phyloP scores from a whole-genome alignment of 1,140 invertebrate genomes.

The Bombus breviceps region DNA sequence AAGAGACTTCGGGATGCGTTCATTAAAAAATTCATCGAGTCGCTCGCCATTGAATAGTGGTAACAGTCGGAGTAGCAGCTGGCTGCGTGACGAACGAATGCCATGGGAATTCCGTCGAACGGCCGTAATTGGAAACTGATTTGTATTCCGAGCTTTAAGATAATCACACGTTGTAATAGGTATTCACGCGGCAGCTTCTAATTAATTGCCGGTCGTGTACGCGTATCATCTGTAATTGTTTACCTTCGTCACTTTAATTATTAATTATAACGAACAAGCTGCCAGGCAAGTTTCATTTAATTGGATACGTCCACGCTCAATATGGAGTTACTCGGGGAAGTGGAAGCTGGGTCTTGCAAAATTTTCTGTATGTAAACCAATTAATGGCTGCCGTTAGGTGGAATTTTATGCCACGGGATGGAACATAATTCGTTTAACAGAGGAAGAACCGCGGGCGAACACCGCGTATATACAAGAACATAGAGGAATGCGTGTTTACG shows the following conservation, averaged over 20 bases:
- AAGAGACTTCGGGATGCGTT: background rate
- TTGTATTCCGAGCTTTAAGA: conserved; percentile 49
- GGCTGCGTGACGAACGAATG: conserved; percentile 2
- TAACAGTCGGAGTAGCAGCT: background rate
- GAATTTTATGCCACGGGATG: background rate
- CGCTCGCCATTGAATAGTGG: conserved; percentile 1
- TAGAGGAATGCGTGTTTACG: no score
- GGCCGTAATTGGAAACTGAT: conserved; percentile 48
- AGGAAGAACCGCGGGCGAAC: no score
- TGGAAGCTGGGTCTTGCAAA: conserved; percentile 4
- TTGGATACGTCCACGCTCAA: conserved; percentile 34
- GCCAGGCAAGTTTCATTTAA: conserved; percentile 32
- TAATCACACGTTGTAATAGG: conserved; percentile 41
- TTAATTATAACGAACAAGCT: conserved; percentile 44
- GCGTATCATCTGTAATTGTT: conserved; percentile 39
- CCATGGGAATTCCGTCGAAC: conserved; percentile 19
- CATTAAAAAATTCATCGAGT: conserved; percentile 24
- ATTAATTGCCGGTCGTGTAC: conserved; percentile 28
- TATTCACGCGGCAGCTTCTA: conserved; percentile 24
- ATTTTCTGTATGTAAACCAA: conserved; percentile 6
- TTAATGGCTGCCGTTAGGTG: conserved; percentile 1
- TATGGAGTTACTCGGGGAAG: background rate
- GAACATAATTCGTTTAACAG: no score
- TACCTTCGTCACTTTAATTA: conserved; percentile 40
- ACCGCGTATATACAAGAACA: background rate